A percentile compares a stretch with the other conserved stretches of the same genome.
These are phyloP conservation scores for Chloropsis hardwickii DNA, from an alignment of 2,113 vertebrate genomes.

Conservation along the genomic window DNA sequence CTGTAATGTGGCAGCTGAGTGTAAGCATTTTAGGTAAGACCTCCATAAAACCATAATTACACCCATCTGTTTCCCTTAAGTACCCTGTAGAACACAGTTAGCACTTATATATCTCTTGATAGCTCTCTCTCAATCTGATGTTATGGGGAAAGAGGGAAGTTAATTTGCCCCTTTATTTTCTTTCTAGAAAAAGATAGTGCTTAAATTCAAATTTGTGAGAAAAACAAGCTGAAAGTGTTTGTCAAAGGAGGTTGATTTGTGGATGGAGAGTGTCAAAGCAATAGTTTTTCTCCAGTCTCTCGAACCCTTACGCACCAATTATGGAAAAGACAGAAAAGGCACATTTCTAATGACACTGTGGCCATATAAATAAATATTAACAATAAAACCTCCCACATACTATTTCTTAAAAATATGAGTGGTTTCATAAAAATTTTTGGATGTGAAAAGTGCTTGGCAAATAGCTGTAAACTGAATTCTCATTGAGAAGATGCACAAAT, in stretches of 20 bases:
- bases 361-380: not conserved
- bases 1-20: not conserved
- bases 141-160: not conserved
- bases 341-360: not conserved
- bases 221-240: not conserved
- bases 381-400: not conserved
- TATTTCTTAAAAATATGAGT: not conserved
- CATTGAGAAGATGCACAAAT: not conserved
- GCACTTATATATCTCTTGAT: not conserved
- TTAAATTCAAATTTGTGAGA: not conserved
- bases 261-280: not conserved
- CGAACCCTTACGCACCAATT: not conserved
- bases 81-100: slow-evolving; percentile 3
- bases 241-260: not conserved
- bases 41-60: not conserved
- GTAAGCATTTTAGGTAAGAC: slow-evolving; percentile 9
- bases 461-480: not conserved
- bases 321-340: not conserved
- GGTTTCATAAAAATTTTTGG: not conserved
- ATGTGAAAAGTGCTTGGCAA: not conserved
- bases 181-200: not conserved
- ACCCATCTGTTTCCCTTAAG: slow-evolving; percentile 21
- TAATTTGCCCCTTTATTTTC: not conserved
- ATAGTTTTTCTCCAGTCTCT: not conserved
- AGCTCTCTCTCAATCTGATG: not conserved